phyloP scores from a whole-genome alignment of 1,140 invertebrate genomes.

The Eurosta solidaginis region DNA sequence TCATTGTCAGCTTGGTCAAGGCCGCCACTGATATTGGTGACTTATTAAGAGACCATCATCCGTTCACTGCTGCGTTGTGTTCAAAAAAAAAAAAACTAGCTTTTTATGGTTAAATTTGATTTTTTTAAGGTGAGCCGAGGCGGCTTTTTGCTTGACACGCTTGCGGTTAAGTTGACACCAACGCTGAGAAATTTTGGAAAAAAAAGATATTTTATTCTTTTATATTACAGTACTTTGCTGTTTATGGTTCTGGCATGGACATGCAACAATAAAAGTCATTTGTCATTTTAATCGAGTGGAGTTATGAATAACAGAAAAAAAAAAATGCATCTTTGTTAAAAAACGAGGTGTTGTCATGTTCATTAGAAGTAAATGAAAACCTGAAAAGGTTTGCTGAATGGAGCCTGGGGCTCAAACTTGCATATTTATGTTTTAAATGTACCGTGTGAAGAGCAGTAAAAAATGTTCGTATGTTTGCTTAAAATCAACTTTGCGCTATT shows the following conservation, averaged over 20 bases:
- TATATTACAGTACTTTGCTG: not conserved
- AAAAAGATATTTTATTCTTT: not conserved
- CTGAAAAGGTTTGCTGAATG: too few relatives aligned
- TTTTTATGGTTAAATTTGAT: not conserved
- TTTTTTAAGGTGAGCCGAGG: not conserved
- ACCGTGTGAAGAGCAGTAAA: too few relatives aligned
- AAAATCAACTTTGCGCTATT: too few relatives aligned
- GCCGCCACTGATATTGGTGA: not conserved
- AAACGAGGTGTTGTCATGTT: too few relatives aligned
- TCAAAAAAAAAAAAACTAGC: too few relatives aligned
- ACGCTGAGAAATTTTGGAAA: not conserved
- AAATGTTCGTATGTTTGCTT: too few relatives aligned
- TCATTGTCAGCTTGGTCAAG: not conserved
- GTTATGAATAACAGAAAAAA: too few relatives aligned
- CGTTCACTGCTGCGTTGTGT: constrained; percentile 12
- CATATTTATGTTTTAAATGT: too few relatives aligned
- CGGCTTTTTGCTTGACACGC: not conserved
- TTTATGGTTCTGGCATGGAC: not conserved
- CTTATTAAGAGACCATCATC: constrained; percentile 3
- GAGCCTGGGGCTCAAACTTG: too few relatives aligned
- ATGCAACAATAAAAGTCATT: not conserved
- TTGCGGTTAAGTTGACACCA: constrained; percentile 6
- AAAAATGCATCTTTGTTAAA: too few relatives aligned
- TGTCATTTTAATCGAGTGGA: not conserved
- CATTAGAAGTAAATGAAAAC: too few relatives aligned